Conservation (phyloP, 2,113 vertebrate genomes). For the Copsychus sechellarum region DNA sequence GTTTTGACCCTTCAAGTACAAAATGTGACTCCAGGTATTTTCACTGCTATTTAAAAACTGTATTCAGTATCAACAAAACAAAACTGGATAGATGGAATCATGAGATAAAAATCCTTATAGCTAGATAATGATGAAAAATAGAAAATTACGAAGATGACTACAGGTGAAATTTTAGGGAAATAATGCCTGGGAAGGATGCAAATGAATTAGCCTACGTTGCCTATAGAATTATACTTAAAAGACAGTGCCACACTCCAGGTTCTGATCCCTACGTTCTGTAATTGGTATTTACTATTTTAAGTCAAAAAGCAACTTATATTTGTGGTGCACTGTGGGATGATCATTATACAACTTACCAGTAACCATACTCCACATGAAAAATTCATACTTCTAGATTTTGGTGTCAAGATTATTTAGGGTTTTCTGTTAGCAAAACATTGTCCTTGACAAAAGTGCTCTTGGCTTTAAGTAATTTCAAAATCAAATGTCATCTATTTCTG, state of each 20-base stretch:
- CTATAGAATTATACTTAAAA: not conserved
- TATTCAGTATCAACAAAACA: not conserved
- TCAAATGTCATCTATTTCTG: not conserved
- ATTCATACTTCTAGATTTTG: not conserved
- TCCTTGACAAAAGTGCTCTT: not conserved
- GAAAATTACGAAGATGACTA: not conserved
- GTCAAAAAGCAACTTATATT: not conserved
- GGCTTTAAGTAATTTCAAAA: not conserved
- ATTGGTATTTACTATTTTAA: not conserved
- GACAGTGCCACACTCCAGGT: not conserved
- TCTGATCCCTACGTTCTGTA: not conserved
- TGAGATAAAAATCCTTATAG: not conserved
- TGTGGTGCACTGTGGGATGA: not conserved
- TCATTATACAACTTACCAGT: not conserved
- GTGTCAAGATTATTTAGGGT: not conserved
- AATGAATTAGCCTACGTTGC: not conserved
- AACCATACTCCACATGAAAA: not conserved
- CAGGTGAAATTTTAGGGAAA: not conserved
- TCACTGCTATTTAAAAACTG: not conserved
- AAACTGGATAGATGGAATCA: not conserved
- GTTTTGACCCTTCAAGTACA: not conserved
- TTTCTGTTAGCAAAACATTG: not conserved
- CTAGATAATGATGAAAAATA: not conserved
- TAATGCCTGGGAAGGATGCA: not conserved
- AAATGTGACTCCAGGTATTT: not conserved